These are phyloP conservation scores for Apamea epomidion DNA, from an alignment of 2,888 invertebrate species.

Conservation along the genomic window DNA sequence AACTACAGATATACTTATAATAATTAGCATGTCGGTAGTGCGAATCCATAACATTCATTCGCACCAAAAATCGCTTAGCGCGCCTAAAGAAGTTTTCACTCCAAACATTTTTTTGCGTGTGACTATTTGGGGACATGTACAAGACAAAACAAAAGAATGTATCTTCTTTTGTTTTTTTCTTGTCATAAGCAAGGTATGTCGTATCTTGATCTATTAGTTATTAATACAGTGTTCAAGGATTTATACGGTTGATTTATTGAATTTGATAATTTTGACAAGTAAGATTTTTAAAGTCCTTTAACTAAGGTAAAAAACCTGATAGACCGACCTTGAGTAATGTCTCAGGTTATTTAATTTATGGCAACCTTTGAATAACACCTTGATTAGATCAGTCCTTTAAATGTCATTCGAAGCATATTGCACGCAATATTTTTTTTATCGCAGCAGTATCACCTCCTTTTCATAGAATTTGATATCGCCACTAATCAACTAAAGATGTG, in stretches of 20 bases:
- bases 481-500: slow-evolving; percentile 16
- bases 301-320: slow-evolving; percentile 15
- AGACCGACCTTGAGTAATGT: slow-evolving; percentile 25
- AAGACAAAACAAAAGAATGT: no score
- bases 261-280: slow-evolving; percentile 12
- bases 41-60: neutral
- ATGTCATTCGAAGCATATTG: neutral
- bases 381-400: slow-evolving; percentile 18
- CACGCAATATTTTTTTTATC: neutral
- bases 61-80: neutral
- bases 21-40: neutral
- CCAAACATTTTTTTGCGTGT: neutral
- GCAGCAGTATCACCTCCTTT: no score
- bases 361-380: slow-evolving; percentile 24
- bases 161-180: neutral
- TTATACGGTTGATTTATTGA: slow-evolving; percentile 29
- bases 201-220: neutral
- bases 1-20: neutral
- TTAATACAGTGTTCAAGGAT: slow-evolving; percentile 24
- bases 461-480: neutral
- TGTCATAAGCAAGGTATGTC: neutral
- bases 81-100: neutral
- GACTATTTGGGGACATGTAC: no score
- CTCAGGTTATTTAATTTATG: slow-evolving; percentile 26
- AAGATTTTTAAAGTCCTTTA: slow-evolving; percentile 4